A percentile compares a stretch with the other conserved stretches of the same genome.
Conservation (phyloP, 2,113 vertebrate genomes). For the Cryptotis parvus region DNA sequence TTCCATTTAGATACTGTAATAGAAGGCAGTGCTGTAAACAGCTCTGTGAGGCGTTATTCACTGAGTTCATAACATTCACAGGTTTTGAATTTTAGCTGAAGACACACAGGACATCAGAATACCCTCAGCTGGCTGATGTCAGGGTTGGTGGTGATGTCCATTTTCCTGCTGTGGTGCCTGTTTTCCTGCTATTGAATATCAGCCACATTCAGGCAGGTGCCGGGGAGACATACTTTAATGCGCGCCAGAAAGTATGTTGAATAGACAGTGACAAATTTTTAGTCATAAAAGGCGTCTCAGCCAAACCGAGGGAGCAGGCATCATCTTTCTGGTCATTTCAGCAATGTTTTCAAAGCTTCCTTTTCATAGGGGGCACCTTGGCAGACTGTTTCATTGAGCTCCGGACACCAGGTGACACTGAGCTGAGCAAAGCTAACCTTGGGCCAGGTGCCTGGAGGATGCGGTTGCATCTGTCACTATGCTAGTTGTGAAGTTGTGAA, state of each 20-base stretch:
- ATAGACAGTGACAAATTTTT: conserved; percentile 14
- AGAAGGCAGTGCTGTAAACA: not conserved
- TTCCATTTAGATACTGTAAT: conserved; percentile 44
- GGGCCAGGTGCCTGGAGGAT: not conserved
- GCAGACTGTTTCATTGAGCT: not conserved
- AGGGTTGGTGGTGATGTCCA: conserved; percentile 12
- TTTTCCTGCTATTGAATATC: conserved; percentile 71
- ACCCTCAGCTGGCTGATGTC: conserved; percentile 10
- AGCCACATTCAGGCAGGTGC: not conserved
- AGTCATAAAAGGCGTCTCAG: conserved; percentile 6
- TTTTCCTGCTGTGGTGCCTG: too few relatives aligned
- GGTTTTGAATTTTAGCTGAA: conserved; percentile 45
- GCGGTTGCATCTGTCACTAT: not conserved
- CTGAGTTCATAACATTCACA: too few relatives aligned
- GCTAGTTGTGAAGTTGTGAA: conserved; percentile 14
- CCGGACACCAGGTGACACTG: not conserved
- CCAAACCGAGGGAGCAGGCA: not conserved
- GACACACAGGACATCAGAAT: not conserved
- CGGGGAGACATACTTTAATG: conserved; percentile 25
- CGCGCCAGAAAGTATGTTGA: conserved; percentile 17
- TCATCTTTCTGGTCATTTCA: not conserved
- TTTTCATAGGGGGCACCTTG: not conserved
- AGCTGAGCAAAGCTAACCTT: not conserved
- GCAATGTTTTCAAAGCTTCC: not conserved
- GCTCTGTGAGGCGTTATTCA: not conserved